Evolutionary conservation across 2,888 invertebrate species (phyloP).

Genomic region (Hyalella azteca): DNA sequence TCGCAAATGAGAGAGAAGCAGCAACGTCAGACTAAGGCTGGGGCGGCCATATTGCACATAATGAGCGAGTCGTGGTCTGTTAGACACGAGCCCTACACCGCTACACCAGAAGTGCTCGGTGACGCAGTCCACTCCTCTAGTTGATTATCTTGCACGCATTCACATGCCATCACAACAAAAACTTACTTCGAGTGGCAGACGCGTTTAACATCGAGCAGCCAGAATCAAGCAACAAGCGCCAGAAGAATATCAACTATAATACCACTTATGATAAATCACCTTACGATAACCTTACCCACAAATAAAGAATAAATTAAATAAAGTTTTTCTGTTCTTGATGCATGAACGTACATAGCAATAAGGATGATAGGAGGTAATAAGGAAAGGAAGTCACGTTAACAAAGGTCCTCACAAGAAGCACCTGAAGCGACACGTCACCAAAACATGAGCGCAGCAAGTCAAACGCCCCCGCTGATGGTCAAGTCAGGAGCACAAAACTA

Average conservation of each 20-base stretch:
- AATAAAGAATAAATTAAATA: slow-evolving; percentile 37
- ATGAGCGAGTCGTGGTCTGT: too few species aligned
- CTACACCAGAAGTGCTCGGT: too few species aligned
- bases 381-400: slow-evolving; percentile 13
- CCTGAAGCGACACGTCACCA: neutral
- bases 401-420: slow-evolving; percentile 28
- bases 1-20: too few species aligned
- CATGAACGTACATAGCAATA: slow-evolving; percentile 19
- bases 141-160: too few species aligned
- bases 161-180: too few species aligned
- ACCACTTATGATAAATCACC: slow-evolving; percentile 30
- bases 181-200: too few species aligned
- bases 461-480: neutral
- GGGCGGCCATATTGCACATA: too few species aligned
- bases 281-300: slow-evolving; percentile 7
- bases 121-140: too few species aligned
- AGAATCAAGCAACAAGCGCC: slow-evolving; percentile 23
- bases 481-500: slow-evolving; percentile 5
- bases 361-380: slow-evolving; percentile 16
- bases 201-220: too few species aligned
- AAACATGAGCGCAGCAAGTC: neutral
- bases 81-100: too few species aligned
- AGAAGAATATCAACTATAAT: slow-evolving; percentile 8
- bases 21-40: too few species aligned
- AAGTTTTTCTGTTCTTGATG: slow-evolving; percentile 26